Evolutionary conservation across 1,140 invertebrate species (phyloP), one percentile per base, ranked within the genome.

Genomic region (Apis florea): DNA sequence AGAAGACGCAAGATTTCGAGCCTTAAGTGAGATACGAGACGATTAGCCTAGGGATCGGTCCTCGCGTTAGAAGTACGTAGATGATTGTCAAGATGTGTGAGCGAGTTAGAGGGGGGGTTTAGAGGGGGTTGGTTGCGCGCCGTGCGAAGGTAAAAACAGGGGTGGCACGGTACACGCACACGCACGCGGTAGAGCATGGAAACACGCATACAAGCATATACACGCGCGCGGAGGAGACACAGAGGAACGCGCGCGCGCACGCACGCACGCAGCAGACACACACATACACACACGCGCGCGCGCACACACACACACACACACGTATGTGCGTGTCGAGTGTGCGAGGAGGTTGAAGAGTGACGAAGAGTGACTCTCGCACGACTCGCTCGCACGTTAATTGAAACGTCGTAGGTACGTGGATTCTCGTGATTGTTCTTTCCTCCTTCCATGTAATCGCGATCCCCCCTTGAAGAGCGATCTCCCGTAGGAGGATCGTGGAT

Each of bases 301-400:
- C 66, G 53, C 59, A 69, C 66, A 83, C 63, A 59, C 71, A 80
- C 54, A 21, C 54, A 6, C 17, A 17, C 15, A 19, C 15, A 8
- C 0, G 54, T 15, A 56, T 56, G 54, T 83, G 68, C 77, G 78
- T 84, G 71, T 72, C 78, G 56, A 66, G 83, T 70, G 67, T 49
- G 66, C 75, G 24, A 19, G 75, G 68, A 75, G 66, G 54, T 76
- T 51, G 61, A 47, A 19, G 12, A 67, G 80, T 56, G 80, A 59
- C 26, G 15, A n/a, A 26, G 13, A 26, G 21, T 53, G 59, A 47
- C 26, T 31, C 31, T 66, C 79, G 77, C 63, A 47, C 69, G 51
- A 75, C 76, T 84, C 79, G 70, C 87, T 87, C 84, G 85, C 83
- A 80, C 85, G 86, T 88, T 92, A 91, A 91, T 91, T 92, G 90